Percentiles rank a stretch among this genome's conserved stretches.
These are phyloP conservation scores for Dolomedes plantarius DNA, from an alignment of 2,888 invertebrate species.

Conservation along the genomic window DNA sequence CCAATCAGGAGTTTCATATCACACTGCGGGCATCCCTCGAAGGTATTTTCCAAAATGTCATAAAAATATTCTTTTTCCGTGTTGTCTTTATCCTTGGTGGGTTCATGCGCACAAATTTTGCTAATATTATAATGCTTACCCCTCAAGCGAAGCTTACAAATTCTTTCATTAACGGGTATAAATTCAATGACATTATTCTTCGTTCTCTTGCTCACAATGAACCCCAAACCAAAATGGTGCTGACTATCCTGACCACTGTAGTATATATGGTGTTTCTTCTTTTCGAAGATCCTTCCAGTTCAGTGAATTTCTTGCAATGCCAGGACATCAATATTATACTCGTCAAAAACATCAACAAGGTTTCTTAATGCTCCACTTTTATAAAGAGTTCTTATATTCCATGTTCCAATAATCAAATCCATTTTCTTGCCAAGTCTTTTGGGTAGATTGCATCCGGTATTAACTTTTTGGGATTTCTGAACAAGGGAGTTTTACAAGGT, in stretches of 20 bases:
- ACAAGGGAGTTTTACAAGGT: no score
- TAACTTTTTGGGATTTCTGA: no score
- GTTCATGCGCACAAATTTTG: background rate
- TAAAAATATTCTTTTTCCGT: background rate
- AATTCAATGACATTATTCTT: background rate
- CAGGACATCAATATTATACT: background rate
- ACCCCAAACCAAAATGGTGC: background rate
- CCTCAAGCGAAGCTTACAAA: background rate
- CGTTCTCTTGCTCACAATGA: background rate
- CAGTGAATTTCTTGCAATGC: background rate
- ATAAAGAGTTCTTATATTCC: no score
- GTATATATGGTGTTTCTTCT: background rate
- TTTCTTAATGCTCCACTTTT: background rate
- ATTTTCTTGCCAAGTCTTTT: no score
- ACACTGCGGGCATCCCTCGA: background rate
- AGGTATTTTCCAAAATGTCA: background rate
- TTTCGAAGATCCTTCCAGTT: background rate
- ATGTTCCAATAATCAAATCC: no score
- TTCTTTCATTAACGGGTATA: background rate
- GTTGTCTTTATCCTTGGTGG: background rate
- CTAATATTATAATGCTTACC: background rate
- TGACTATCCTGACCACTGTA: background rate
- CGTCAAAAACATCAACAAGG: background rate
- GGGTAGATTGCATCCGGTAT: no score
- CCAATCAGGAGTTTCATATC: background rate